Conservation (phyloP, 2,797 vertebrate species). For the Catharus ustulatus region DNA sequence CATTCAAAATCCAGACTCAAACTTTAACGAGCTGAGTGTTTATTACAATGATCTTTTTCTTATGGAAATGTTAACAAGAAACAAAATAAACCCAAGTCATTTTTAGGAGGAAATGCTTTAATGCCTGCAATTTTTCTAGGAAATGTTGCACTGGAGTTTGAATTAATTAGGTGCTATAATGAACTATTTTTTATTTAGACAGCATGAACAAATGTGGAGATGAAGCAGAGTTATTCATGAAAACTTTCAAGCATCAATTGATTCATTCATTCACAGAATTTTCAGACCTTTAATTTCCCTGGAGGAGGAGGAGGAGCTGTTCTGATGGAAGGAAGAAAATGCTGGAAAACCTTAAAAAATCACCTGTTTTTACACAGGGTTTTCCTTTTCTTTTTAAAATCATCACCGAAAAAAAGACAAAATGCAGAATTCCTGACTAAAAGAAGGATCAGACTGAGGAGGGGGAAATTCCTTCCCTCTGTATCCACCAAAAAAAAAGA, state of each 20-base stretch:
- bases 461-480: background rate
- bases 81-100: background rate
- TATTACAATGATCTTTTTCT: background rate
- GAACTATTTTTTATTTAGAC: background rate
- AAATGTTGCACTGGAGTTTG: background rate
- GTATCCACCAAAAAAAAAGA: background rate
- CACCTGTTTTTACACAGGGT: background rate
- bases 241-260: background rate
- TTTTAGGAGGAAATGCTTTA: background rate
- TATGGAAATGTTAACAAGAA: background rate
- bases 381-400: background rate
- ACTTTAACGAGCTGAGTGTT: background rate
- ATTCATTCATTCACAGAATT: background rate
- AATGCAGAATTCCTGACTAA: background rate
- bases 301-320: background rate
- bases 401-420: background rate
- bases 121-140: background rate
- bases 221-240: background rate
- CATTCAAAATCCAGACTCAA: background rate
- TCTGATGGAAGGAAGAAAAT: background rate
- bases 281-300: background rate
- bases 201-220: background rate
- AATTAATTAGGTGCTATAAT: background rate
- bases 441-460: fast-evolving
- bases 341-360: background rate